A percentile compares a stretch with the other conserved stretches of the same genome.
Evolutionary conservation across 2,113 vertebrate species (phyloP).

Genomic region (Anas platyrhynchos): DNA sequence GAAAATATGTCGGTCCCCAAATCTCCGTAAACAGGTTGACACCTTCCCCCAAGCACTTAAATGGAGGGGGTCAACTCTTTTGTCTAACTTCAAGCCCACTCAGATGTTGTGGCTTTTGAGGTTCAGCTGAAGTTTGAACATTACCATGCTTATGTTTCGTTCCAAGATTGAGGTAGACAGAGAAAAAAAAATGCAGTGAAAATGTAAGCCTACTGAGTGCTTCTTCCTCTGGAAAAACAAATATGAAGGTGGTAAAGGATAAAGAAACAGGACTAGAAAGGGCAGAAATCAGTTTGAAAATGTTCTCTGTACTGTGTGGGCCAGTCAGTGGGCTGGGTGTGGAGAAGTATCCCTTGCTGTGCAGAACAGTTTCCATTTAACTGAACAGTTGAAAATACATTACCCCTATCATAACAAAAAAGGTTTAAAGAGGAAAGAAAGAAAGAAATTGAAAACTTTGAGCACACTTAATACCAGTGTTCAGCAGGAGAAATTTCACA

Average conservation of each 20-base stretch:
- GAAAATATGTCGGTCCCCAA: neutral
- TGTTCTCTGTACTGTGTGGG: neutral
- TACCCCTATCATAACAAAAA: neutral
- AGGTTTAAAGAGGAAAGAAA: neutral
- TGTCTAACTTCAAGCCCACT: neutral
- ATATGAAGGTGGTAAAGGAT: neutral
- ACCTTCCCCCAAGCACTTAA: neutral
- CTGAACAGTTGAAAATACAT: neutral
- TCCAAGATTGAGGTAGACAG: neutral
- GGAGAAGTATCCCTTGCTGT: neutral
- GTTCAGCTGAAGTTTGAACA: neutral
- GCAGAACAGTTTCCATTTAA: neutral
- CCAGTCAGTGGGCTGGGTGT: neutral
- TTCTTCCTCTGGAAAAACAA: neutral
- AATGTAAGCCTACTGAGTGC: neutral
- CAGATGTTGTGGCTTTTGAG: neutral
- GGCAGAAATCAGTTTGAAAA: neutral
- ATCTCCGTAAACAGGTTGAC: neutral
- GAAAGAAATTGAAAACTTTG: neutral
- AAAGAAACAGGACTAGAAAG: neutral
- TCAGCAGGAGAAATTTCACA: neutral
- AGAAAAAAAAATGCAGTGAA: neutral
- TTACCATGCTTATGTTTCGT: neutral
- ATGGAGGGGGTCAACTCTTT: neutral
- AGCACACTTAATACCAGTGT: neutral